phyloP scores from a whole-genome alignment of 1,140 invertebrate genomes.

The Orchestia grillus region DNA sequence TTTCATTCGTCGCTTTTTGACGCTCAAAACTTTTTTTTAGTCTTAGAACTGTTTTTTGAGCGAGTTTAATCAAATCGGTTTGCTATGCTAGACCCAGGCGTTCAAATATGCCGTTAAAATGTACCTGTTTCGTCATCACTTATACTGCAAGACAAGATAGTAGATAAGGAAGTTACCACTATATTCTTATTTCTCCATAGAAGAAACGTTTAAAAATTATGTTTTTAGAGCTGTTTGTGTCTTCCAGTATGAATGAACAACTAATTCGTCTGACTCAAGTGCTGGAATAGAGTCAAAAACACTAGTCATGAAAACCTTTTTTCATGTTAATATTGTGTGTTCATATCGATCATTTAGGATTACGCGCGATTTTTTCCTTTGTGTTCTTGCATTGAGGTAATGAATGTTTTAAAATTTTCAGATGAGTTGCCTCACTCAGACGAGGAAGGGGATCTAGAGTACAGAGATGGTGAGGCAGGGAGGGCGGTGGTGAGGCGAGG shows the following conservation, averaged over 20 bases:
- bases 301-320: neutral
- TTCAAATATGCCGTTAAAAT: neutral
- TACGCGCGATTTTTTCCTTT: neutral
- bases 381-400: neutral
- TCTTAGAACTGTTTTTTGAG: too few relatives aligned
- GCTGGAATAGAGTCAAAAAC: neutral
- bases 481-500: constrained; percentile 59
- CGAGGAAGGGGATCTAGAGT: constrained; percentile 67
- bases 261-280: neutral
- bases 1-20: too few relatives aligned
- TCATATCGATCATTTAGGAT: neutral
- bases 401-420: constrained; percentile 15
- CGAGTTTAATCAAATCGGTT: neutral
- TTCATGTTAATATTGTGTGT: neutral
- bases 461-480: constrained; percentile 67
- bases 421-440: constrained; percentile 66
- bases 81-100: neutral
- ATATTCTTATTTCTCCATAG: neutral
- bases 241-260: neutral
- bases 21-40: too few relatives aligned
- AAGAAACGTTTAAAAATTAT: neutral
- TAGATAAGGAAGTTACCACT: neutral
- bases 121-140: neutral
- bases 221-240: neutral
- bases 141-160: neutral